Conservation (phyloP, 1,140 invertebrate genomes). For the Drosophila trapezifrons region DNA sequence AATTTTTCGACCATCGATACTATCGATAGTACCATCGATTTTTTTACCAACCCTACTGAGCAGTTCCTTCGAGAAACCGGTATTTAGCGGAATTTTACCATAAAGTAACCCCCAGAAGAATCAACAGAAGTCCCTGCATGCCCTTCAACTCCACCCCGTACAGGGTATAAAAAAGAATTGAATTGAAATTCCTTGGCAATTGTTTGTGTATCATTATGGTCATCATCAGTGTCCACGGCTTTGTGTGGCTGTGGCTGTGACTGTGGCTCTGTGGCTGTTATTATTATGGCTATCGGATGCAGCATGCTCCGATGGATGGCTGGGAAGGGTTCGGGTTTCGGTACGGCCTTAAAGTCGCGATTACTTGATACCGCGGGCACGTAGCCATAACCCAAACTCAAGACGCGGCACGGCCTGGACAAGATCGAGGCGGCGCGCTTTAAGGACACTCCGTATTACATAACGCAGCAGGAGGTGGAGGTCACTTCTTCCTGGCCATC, state of each 20-base stretch:
- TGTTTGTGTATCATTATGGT: conserved; percentile 81
- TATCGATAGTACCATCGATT: too few relatives aligned
- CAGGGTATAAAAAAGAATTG: conserved; percentile 53
- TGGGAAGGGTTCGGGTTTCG: neutral
- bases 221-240: conserved; percentile 65
- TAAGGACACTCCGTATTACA: neutral
- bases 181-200: conserved; percentile 79
- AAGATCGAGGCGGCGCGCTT: conserved; percentile 5
- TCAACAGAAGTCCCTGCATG: neutral
- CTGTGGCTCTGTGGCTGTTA: conserved; percentile 25
- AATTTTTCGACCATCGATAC: too few relatives aligned
- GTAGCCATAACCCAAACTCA: conserved; percentile 35
- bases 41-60: too few relatives aligned
- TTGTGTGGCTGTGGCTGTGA: conserved; percentile 8
- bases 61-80: too few relatives aligned
- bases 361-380: conserved; percentile 25
- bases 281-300: conserved; percentile 45
- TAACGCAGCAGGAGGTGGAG: neutral
- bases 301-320: conserved; percentile 9
- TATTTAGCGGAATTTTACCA: too few relatives aligned
- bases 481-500: conserved; percentile 30
- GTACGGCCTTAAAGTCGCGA: conserved; percentile 22
- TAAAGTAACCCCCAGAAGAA: too few relatives aligned
- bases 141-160: neutral
- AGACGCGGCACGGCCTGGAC: neutral